phyloP scores from a whole-genome alignment of 2,113 vertebrate genomes.

The Bubo scandiacus region DNA sequence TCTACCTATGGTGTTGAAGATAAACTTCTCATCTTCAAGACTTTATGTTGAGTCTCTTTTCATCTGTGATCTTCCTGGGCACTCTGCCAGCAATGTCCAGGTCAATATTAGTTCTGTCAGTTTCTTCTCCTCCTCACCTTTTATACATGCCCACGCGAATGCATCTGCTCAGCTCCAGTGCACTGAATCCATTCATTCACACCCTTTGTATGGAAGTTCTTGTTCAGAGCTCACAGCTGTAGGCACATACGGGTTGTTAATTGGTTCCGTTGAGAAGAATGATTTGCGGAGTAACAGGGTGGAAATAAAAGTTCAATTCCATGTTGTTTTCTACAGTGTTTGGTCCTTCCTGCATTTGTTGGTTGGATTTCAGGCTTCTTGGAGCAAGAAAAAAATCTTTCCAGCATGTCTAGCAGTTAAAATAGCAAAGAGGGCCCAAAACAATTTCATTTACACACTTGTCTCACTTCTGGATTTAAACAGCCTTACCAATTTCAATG shows the following conservation, averaged over 20 bases:
- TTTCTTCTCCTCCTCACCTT: neutral
- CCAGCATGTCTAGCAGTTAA: neutral
- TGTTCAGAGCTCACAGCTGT: neutral
- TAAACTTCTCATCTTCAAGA: neutral
- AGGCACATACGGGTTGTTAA: neutral
- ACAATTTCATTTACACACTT: neutral
- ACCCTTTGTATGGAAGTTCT: neutral
- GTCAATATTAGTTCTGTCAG: neutral
- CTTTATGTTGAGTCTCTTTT: neutral
- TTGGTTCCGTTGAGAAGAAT: neutral
- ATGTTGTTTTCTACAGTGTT: neutral
- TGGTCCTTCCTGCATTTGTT: neutral
- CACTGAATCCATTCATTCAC: neutral
- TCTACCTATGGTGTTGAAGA: neutral
- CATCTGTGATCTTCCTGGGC: neutral
- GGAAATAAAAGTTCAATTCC: neutral
- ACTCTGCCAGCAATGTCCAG: neutral
- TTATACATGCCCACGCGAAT: fast-evolving
- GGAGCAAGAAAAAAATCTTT: neutral
- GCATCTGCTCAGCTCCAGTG: neutral
- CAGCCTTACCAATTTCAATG: neutral
- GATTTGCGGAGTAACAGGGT: neutral
- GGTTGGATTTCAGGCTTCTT: neutral
- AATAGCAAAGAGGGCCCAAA: neutral
- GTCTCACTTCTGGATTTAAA: neutral